These are phyloP conservation scores for Festucalex cinctus DNA, from an alignment of 2,113 vertebrate species.

Conservation along the genomic window DNA sequence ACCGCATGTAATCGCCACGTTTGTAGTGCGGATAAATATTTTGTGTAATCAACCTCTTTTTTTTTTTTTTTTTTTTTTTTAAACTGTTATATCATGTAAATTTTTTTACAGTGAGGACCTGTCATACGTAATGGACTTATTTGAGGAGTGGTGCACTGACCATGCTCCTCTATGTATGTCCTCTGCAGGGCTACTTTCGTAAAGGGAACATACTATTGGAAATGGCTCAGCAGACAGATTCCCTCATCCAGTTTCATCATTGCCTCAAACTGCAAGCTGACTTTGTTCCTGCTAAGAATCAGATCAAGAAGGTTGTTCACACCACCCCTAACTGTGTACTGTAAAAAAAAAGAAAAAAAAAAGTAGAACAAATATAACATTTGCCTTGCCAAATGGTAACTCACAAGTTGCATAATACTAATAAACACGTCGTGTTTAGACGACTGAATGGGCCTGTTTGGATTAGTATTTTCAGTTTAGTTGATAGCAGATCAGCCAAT, in stretches of 20 bases:
- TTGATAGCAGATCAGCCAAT: too few species aligned
- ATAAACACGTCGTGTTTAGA: not conserved
- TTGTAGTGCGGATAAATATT: not conserved
- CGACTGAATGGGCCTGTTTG: not conserved
- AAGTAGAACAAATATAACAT: not conserved
- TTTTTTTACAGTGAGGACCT: not conserved
- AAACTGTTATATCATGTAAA: not conserved
- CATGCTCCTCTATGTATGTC: constrained; percentile 14
- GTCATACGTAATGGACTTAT: constrained; percentile 1
- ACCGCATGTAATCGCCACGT: constrained; percentile 24
- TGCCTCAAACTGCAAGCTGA: constrained; percentile 78
- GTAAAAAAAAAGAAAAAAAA: too few species aligned
- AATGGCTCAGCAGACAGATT: constrained; percentile 76
- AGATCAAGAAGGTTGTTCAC: constrained; percentile 72
- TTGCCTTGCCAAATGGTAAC: too few species aligned
- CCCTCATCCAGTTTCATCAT: constrained; percentile 74
- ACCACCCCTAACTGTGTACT: not conserved
- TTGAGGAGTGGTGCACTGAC: constrained; percentile 17
- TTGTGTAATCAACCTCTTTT: not conserved
- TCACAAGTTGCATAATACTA: not conserved
- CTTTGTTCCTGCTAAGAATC: constrained; percentile 70
- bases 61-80: constrained; percentile 1
- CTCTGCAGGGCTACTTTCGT: constrained; percentile 79
- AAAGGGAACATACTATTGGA: constrained; percentile 82
- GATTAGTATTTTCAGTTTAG: too few species aligned